Percentiles rank a stretch among this genome's conserved stretches.
phyloP scores from a whole-genome alignment of 2,797 vertebrate genomes.

The Heteromormyrus szaboi region DNA sequence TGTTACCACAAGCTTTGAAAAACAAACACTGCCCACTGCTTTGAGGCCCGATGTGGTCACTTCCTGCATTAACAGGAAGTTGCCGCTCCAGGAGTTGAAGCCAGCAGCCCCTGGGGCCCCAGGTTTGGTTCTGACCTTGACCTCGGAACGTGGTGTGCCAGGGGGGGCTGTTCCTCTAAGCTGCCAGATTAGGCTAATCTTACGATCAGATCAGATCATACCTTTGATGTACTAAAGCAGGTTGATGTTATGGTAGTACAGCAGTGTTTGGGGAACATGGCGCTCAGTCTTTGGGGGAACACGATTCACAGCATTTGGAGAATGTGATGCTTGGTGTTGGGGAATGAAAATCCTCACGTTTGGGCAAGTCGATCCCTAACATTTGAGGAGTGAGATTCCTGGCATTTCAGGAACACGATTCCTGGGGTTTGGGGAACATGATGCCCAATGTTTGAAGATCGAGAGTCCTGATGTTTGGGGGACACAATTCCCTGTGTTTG shows the following conservation, averaged over 20 bases:
- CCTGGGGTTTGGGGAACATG: neutral
- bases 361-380: neutral
- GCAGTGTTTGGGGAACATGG: neutral
- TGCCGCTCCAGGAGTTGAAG: neutral
- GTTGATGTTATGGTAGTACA: neutral
- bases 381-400: neutral
- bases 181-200: neutral
- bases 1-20: neutral
- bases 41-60: neutral
- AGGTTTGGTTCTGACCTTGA: neutral
- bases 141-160: neutral
- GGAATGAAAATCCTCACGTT: neutral
- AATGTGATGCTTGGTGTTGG: neutral
- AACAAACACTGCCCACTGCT: neutral
- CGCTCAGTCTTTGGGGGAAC: neutral
- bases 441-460: neutral
- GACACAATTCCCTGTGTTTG: neutral
- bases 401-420: neutral
- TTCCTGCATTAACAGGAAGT: neutral
- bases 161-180: neutral
- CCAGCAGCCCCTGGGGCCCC: neutral
- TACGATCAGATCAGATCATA: neutral
- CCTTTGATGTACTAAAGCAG: neutral
- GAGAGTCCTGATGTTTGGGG: neutral
- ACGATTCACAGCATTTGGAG: neutral